Conservation (phyloP, 2,888 invertebrate species). For the Petrolisthes manimaculis region DNA sequence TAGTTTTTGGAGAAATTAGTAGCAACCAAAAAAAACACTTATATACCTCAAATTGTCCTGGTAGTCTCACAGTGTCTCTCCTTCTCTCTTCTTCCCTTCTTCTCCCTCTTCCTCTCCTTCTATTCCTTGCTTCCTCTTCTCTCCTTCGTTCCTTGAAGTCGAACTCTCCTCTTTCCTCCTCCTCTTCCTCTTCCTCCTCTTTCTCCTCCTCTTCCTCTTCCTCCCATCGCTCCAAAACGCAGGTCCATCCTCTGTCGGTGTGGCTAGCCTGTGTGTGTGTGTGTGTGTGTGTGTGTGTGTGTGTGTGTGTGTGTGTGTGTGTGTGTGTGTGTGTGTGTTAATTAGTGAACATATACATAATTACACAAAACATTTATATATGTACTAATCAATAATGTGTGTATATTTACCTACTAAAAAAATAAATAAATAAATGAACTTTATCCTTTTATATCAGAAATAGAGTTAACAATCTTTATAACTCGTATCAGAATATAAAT, state of each 20-base stretch:
- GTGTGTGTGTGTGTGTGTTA: conserved; percentile 25
- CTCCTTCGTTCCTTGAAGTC: conserved; percentile 3
- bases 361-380: too few species aligned
- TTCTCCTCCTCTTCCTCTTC: not conserved
- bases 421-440: too few species aligned
- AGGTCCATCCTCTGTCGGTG: conserved; percentile 38
- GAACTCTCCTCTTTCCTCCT: not conserved
- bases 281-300: conserved; percentile 33
- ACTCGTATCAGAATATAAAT: too few species aligned
- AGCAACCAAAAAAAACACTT: not conserved
- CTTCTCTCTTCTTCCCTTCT: not conserved
- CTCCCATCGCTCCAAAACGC: conserved; percentile 23
- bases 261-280: conserved; percentile 33
- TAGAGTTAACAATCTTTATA: too few species aligned
- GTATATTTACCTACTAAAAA: too few species aligned
- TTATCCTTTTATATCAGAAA: too few species aligned
- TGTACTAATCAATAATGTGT: too few species aligned
- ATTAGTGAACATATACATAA: too few species aligned
- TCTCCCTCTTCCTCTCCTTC: not conserved
- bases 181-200: not conserved
- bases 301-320: conserved; percentile 32
- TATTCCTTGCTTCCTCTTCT: not conserved
- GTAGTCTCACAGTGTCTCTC: conserved; percentile 2
- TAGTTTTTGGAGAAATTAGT: too few species aligned
- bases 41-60: conserved; percentile 29